Conservation (phyloP, 2,888 invertebrate species). For the Isoperla grammatica region DNA sequence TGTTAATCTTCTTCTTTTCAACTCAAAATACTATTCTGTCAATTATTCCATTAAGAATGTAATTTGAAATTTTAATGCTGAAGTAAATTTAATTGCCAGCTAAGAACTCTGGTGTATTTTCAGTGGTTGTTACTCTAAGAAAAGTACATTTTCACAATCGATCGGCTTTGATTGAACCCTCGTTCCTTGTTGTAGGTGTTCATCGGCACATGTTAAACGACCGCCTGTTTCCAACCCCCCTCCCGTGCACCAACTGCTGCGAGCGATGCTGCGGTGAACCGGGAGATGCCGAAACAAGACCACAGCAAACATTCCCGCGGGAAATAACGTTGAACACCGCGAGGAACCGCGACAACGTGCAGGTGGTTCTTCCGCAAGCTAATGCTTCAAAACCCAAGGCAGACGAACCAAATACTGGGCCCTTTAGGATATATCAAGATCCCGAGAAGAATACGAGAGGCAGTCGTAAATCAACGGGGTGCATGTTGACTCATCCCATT, state of each 20-base stretch:
- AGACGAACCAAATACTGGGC: too few species aligned
- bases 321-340: not conserved
- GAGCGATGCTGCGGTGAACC: constrained; percentile 49
- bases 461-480: not conserved
- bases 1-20: too few species aligned
- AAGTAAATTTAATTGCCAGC: too few species aligned
- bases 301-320: not conserved
- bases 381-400: not conserved
- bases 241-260: constrained; percentile 46
- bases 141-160: too few species aligned
- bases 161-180: too few species aligned
- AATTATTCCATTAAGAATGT: too few species aligned
- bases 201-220: constrained; percentile 54
- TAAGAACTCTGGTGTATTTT: too few species aligned
- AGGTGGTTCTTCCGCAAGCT: not conserved
- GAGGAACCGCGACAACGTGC: not conserved
- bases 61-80: too few species aligned
- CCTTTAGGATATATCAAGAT: not conserved
- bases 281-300: constrained; percentile 1
- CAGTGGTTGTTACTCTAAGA: too few species aligned
- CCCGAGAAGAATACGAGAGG: not conserved
- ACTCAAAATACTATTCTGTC: too few species aligned
- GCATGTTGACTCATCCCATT: not conserved
- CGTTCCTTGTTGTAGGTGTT: constrained; percentile 43
- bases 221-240: constrained; percentile 51